These are phyloP conservation scores for Albula goreensis DNA, from an alignment of 2,113 vertebrate genomes.

Conservation along the genomic window DNA sequence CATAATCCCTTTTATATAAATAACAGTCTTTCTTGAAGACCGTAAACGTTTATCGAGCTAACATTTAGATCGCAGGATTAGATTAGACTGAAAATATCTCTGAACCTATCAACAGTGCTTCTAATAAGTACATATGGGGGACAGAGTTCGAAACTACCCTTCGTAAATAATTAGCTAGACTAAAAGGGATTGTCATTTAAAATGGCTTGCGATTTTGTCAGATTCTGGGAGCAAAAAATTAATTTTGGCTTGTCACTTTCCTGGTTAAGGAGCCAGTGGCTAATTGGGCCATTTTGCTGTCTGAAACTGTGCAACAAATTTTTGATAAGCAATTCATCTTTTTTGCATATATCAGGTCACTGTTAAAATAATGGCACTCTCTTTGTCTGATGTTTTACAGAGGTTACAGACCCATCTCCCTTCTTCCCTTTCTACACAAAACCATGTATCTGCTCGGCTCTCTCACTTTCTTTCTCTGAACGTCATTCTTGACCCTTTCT, in stretches of 20 bases:
- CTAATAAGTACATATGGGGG: background rate
- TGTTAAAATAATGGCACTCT: background rate
- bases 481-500: too few relatives aligned
- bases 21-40: background rate
- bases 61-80: background rate
- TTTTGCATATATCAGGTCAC: background rate
- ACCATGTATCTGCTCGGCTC: too few relatives aligned
- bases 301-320: background rate
- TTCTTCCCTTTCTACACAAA: too few relatives aligned
- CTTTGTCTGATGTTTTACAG: too few relatives aligned
- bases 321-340: background rate
- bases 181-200: background rate
- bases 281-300: background rate
- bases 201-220: background rate
- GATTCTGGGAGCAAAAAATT: background rate
- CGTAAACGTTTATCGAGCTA: background rate
- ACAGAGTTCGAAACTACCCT: background rate
- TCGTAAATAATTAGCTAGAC: background rate
- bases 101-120: background rate
- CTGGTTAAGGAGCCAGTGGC: background rate
- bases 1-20: too few relatives aligned
- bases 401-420: too few relatives aligned
- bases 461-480: too few relatives aligned
- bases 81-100: background rate
- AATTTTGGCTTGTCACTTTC: background rate